Evolutionary conservation across 1,140 invertebrate genomes (phyloP).

Genomic region (Aradophagus sp.): DNA sequence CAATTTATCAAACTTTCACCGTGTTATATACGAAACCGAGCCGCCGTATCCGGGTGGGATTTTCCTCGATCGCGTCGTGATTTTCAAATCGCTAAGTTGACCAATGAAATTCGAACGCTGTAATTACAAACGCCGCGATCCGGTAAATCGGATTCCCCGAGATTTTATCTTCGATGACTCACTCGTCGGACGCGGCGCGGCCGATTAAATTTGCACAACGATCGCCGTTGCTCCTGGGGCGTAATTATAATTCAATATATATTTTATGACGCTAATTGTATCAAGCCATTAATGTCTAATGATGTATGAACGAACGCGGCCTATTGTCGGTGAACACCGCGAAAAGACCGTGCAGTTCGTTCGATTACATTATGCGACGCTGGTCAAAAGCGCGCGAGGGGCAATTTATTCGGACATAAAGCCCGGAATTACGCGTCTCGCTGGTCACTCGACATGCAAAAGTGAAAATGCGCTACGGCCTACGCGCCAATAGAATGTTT

Average conservation of each 20-base stretch:
- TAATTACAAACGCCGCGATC: too few relatives aligned
- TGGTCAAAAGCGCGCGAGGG: slow-evolving; percentile 29
- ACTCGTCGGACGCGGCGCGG: too few relatives aligned
- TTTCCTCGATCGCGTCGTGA: too few relatives aligned
- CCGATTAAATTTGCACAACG: slow-evolving; percentile 27
- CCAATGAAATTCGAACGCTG: too few relatives aligned
- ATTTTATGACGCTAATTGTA: slow-evolving; percentile 30
- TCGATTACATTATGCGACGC: slow-evolving; percentile 28
- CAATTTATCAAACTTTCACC: too few relatives aligned
- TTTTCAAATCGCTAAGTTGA: too few relatives aligned
- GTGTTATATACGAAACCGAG: too few relatives aligned
- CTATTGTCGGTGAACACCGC: slow-evolving; percentile 12
- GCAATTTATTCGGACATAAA: slow-evolving; percentile 42
- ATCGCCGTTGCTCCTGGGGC: slow-evolving; percentile 1
- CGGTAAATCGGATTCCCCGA: too few relatives aligned
- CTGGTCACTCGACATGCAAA: slow-evolving; percentile 32
- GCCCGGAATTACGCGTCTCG: slow-evolving; percentile 32
- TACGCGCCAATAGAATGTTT: slow-evolving; percentile 28
- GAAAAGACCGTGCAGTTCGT: slow-evolving; percentile 20
- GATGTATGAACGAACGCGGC: slow-evolving; percentile 6
- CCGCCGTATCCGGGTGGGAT: too few relatives aligned
- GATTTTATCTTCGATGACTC: too few relatives aligned
- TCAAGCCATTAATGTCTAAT: slow-evolving; percentile 29
- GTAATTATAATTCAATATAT: slow-evolving; percentile 21
- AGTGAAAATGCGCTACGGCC: slow-evolving; percentile 38